phyloP scores from a whole-genome alignment of 2,888 invertebrate genomes.

The Stratiomys singularior region DNA sequence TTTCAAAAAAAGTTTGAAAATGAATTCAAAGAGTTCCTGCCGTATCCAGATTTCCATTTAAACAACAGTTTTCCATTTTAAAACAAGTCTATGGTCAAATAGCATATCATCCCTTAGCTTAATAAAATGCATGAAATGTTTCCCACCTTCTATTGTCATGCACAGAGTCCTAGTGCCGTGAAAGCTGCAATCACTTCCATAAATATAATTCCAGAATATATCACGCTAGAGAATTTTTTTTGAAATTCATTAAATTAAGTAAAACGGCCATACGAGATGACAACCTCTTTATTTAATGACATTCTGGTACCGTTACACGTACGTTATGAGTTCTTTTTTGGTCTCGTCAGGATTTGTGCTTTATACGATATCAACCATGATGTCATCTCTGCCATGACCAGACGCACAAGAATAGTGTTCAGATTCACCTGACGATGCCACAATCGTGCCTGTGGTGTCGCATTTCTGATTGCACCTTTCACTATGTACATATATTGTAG shows the following conservation, averaged over 20 bases:
- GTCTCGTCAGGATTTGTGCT: background rate
- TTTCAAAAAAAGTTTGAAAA: no score
- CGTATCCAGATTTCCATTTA: no score
- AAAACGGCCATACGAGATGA: background rate
- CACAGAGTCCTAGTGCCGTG: no score
- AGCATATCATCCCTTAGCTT: no score
- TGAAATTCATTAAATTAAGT: constrained; percentile 2
- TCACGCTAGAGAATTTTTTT: background rate
- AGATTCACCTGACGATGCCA: constrained; percentile 1
- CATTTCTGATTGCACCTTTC: constrained; percentile 3
- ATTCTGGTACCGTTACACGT: background rate
- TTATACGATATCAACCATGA: background rate
- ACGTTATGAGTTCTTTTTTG: background rate
- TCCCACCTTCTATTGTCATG: no score
- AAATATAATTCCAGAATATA: background rate
- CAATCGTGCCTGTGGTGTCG: background rate
- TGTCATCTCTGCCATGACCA: background rate
- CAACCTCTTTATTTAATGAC: constrained; percentile 17
- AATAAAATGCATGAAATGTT: no score
- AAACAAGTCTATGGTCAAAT: no score
- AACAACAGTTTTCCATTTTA: no score
- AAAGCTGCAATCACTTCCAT: background rate
- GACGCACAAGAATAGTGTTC: background rate
- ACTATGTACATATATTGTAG: background rate
- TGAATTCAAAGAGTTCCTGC: no score